Conservation (phyloP, 1,140 invertebrate species). For the Drosophila ercepeae region DNA sequence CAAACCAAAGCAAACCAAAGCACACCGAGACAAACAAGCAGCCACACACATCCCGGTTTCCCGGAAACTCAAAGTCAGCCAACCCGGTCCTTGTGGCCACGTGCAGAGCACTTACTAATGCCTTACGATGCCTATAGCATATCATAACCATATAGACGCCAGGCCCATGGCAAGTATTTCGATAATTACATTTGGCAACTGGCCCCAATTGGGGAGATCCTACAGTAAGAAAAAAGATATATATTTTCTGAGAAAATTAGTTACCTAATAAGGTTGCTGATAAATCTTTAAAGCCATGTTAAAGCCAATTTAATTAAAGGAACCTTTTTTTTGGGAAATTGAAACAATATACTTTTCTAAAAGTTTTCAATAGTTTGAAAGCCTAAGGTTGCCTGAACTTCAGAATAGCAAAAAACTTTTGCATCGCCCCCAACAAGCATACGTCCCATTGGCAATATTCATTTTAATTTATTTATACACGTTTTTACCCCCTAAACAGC, state of each 20-base stretch:
- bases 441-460: conserved; percentile 15
- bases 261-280: no score
- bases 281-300: not conserved
- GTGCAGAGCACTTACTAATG: conserved; percentile 47
- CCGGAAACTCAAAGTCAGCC: conserved; percentile 39
- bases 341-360: not conserved
- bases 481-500: conserved; percentile 40
- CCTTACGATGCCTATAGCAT: conserved; percentile 3
- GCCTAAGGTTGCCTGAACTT: not conserved
- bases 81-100: conserved; percentile 42
- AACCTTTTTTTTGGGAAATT: not conserved
- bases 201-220: conserved; percentile 19
- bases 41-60: no score
- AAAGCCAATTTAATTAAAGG: not conserved
- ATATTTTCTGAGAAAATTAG: no score
- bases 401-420: conserved; percentile 4
- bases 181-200: conserved; percentile 77
- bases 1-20: not conserved
- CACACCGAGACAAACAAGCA: conserved; percentile 8
- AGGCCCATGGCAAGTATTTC: conserved; percentile 59
- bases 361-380: not conserved
- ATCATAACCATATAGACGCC: conserved; percentile 24
- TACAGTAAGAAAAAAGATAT: not conserved
- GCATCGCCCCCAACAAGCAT: conserved; percentile 8
- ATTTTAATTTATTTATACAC: conserved; percentile 79